Base-by-base conservation (phyloP, 2,888 invertebrate species). In the Nematopogon swammerdamellus region DNA sequence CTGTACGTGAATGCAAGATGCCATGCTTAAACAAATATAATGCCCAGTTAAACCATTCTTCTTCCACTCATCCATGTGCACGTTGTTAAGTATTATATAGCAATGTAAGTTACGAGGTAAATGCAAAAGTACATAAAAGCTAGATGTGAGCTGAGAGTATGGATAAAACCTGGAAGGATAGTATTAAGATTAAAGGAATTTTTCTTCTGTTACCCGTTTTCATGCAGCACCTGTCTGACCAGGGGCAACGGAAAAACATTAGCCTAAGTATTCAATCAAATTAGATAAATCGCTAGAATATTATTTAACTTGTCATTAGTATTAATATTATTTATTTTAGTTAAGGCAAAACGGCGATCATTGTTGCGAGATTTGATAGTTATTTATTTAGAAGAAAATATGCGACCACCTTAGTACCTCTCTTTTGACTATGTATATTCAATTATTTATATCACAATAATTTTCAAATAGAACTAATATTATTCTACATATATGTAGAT, bases 241-340 rank as follows among this genome's bases (percentile, higher is more conserved):
- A 77, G 76, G 67, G 79, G 77, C 75, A 79, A 77, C 77, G 71
- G 77, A 79, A 77, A 76, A 75, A 73, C 57, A 59, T 18, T 18
- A 57, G 57, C 56, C 64, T 58, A 65, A 69, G 67, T 71, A 64
- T 65, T 66, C 64, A 67, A 69, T 66, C 64, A 67, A 69, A 65
- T 65, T 73, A 74, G 72, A 68, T 70, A 70, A 73, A 72, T 73
- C 75, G 76, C 70, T 77, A 77, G 79, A 62, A 30, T 60, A 63
- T 62, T 74, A 73, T 65, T 70, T 77, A 74, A 77, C 79, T 79
- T 76, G 79, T 79, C 79, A 79, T 76, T 79, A 79, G 79, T 71
- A 67, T 73, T 77, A 77, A 70, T 72, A 70, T 68, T 75, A 76
- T 79, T 79, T 75, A 74, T 77, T 74, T 62, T 75, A 74, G 64